Conservation (phyloP, 2,113 vertebrate species). For the Bungarus multicinctus region DNA sequence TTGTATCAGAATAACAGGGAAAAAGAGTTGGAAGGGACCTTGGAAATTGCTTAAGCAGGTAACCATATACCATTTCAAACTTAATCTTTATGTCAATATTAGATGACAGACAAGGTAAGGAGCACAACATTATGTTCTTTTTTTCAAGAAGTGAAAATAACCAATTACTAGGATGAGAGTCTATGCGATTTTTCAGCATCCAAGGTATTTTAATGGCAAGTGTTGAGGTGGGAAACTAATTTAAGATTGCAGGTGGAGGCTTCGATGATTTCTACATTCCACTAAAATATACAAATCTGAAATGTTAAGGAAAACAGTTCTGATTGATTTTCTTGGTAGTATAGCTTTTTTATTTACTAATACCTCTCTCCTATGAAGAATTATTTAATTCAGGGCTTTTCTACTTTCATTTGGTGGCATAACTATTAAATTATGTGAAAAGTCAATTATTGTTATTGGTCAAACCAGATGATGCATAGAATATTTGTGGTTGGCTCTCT, state of each 20-base stretch:
- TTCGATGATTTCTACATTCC: background rate
- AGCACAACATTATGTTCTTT: background rate
- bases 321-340: background rate
- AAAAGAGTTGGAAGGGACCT: background rate
- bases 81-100: background rate
- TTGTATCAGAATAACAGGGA: background rate
- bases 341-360: background rate
- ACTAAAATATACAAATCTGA: background rate
- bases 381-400: background rate
- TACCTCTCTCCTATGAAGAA: background rate
- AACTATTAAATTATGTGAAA: background rate
- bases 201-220: background rate
- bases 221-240: background rate
- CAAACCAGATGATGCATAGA: background rate
- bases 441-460: background rate
- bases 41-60: background rate
- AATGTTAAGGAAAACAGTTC: background rate
- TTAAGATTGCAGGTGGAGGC: background rate
- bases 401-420: background rate
- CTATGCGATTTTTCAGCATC: background rate
- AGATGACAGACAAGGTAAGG: background rate
- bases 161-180: background rate
- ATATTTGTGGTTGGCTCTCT: background rate
- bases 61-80: background rate
- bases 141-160: background rate